Conservation (phyloP, 2,113 vertebrate genomes). For the Leiothrix lutea region DNA sequence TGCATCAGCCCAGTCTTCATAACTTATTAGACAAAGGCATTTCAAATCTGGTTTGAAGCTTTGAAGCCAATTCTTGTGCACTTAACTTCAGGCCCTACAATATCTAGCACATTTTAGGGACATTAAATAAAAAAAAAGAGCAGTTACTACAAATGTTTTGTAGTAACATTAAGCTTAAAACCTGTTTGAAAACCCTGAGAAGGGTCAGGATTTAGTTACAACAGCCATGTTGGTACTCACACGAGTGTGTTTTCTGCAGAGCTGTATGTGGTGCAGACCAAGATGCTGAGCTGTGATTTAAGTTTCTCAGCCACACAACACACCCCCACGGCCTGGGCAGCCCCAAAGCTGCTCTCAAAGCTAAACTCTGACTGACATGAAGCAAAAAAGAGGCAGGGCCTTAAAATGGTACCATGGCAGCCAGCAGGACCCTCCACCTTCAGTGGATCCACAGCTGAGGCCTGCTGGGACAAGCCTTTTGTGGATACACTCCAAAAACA, state of each 20-base stretch:
- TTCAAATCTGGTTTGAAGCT: neutral
- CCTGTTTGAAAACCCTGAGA: neutral
- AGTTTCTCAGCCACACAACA: neutral
- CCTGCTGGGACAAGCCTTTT: neutral
- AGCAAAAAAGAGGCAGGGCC: neutral
- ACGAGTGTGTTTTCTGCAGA: neutral
- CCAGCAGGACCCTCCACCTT: neutral
- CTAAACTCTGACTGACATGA: neutral
- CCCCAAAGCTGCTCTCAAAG: neutral
- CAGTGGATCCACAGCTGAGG: neutral
- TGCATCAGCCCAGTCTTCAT: neutral
- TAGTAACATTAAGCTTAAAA: neutral
- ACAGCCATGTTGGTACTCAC: neutral
- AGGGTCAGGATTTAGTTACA: neutral
- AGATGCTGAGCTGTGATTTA: neutral
- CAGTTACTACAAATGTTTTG: neutral
- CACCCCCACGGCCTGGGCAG: accelerated
- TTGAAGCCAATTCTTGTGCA: neutral
- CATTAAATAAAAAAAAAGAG: neutral
- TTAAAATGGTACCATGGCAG: neutral
- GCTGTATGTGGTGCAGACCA: neutral
- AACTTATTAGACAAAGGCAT: neutral
- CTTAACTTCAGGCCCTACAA: neutral
- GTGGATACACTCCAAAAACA: accelerated
- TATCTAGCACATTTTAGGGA: neutral